Conservation (phyloP, 2,113 vertebrate species). For the Hyla sarda region DNA sequence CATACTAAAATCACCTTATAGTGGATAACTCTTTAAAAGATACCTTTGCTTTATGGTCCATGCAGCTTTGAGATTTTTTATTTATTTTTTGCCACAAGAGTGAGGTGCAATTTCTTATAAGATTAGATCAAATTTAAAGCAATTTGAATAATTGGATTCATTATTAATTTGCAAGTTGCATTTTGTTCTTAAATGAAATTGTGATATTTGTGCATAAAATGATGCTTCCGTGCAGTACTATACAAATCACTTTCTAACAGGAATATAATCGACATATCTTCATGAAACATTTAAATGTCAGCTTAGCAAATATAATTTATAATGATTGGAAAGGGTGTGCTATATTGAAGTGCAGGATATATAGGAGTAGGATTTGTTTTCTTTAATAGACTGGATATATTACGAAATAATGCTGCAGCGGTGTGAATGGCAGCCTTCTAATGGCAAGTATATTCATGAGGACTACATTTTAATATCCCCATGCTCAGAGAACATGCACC, state of each 20-base stretch:
- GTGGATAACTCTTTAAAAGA: no score
- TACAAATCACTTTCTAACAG: not conserved
- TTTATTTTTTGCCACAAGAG: no score
- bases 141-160: no score
- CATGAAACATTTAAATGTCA: not conserved
- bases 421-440: not conserved
- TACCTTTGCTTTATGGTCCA: no score
- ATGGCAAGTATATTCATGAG: constrained; percentile 29
- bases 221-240: not conserved
- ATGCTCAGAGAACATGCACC: constrained; percentile 4
- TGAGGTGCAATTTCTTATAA: no score
- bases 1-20: no score
- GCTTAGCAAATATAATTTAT: not conserved
- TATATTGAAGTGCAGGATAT: not conserved
- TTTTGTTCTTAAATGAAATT: not conserved
- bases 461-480: constrained; percentile 25
- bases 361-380: not conserved
- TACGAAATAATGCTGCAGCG: not conserved
- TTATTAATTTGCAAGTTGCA: no score
- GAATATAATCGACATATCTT: not conserved
- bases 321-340: not conserved
- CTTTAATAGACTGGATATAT: not conserved
- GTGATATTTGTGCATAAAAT: not conserved
- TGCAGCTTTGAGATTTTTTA: no score
- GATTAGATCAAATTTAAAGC: no score